Base-by-base conservation (phyloP, 2,888 invertebrate genomes). In the Xestia ashworthii region DNA sequence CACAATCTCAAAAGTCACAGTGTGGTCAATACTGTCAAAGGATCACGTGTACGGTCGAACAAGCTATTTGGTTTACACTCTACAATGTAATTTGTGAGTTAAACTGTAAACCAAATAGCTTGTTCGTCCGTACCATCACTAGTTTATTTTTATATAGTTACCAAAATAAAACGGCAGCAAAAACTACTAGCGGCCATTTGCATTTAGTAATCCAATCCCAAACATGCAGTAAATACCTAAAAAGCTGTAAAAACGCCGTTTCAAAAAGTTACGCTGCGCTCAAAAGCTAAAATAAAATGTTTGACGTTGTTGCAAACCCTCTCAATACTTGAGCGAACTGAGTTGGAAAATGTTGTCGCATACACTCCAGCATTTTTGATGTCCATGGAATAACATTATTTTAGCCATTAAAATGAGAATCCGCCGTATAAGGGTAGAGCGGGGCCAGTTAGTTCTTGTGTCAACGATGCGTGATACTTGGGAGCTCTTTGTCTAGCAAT, bases 251-350 rank as follows among this genome's bases (percentile, higher is more conserved):
- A 81, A 85, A 85, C 46, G 65, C 22, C 41, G 53, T 76, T 70
- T 58, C 25, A 81, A 81, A 83, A 74, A 82, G 82, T 71, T 75
- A 44, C 62, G 55, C 72, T 76, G 58, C 53, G 66, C 62, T 64
- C 71, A 76, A 81, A 83, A 76, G 72, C 72, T 71, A 67, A 85
- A 83, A 85, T 70, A 85, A 83, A 81, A 85, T 82, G 68, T 71
- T 85, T 75, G 60, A 76, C 53, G 71, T 76, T 82, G 76, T 82
- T 81, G 71, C 60, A 71, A 53, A 75, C 71, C 66, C 84, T 81
- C 64, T 65, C 76, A 84, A 71, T 71, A 81, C 50, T 81, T 81
- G 66, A 60, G 64, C 64, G 60, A 41, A 53, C 75, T 65, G 64
- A 75, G 71, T 76, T 55, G 81, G 84, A 73, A 81, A 81, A 74